A percentile compares a stretch with the other conserved stretches of the same genome.
Evolutionary conservation across 2,113 vertebrate species (phyloP).

Genomic region (Turnix velox): DNA sequence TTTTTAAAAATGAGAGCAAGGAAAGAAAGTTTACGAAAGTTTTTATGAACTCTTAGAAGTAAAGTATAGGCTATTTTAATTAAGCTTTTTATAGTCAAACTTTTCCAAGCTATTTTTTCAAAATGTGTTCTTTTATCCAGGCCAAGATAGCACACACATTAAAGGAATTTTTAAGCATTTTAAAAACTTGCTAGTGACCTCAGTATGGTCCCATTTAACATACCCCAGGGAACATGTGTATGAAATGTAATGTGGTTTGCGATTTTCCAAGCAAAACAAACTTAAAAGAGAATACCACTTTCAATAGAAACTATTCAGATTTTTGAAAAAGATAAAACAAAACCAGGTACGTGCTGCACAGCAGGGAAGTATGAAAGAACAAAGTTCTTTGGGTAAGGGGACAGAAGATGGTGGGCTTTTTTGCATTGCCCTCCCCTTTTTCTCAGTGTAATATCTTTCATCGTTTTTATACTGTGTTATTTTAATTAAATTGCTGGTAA

Average conservation of each 20-base stretch:
- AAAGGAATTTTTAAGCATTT: constrained; percentile 71
- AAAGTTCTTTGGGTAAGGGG: constrained; percentile 1
- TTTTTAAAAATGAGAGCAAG: background rate
- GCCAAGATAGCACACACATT: constrained; percentile 68
- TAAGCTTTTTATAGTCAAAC: constrained; percentile 29
- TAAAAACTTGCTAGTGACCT: constrained; percentile 69
- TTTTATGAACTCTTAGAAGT: background rate
- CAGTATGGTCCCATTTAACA: constrained; percentile 68
- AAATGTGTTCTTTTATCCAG: constrained; percentile 61
- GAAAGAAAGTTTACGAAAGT: constrained; percentile 27
- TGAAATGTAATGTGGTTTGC: constrained; percentile 69
- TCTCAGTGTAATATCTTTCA: background rate
- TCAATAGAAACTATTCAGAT: constrained; percentile 63
- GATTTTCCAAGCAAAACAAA: constrained; percentile 71
- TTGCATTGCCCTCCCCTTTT: background rate
- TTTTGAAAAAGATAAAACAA: constrained; percentile 39
- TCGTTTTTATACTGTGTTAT: background rate
- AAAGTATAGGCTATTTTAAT: constrained; percentile 30
- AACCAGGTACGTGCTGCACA: constrained; percentile 51
- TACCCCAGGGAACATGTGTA: constrained; percentile 61
- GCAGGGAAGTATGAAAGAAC: background rate
- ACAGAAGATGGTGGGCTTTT: background rate
- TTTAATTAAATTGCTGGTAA: background rate
- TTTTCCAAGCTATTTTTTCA: constrained; percentile 12
- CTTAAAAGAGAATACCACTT: constrained; percentile 68